phyloP scores from a whole-genome alignment of 30 jellyfish, hydroid and myxozoan species.

The Aurelia sp. region DNA sequence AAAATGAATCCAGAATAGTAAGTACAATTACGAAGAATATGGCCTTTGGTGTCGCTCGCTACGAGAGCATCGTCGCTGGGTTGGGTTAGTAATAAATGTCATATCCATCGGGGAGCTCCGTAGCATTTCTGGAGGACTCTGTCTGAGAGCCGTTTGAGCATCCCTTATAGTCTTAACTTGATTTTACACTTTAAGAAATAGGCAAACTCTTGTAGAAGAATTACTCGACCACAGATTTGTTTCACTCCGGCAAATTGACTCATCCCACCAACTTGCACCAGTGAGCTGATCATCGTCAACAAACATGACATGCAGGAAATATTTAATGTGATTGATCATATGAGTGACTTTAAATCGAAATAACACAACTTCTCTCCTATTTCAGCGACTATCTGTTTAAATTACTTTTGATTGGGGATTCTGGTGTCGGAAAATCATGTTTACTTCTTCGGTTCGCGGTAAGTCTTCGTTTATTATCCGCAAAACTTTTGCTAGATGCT shows the following conservation, averaged over 20 bases:
- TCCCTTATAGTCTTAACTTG: too few species aligned
- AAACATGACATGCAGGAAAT: too few species aligned
- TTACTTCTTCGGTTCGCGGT: conserved; percentile 98
- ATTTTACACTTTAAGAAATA: too few species aligned
- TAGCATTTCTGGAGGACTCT: too few species aligned
- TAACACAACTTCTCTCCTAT: conserved; percentile 2
- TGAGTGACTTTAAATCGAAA: conserved; percentile 4
- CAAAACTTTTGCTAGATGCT: too few species aligned
- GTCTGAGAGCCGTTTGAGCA: too few species aligned
- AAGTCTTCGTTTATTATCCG: conserved; percentile 18
- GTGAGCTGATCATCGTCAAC: too few species aligned
- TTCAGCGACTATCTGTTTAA: conserved; percentile 97
- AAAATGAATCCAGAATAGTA: conserved; percentile 97
- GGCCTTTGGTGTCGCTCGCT: neutral
- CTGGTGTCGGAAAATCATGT: conserved; percentile 99
- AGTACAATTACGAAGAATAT: conserved; percentile 36
- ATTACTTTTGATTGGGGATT: conserved; percentile 97
- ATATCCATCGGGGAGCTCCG: neutral
- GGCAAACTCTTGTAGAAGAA: too few species aligned
- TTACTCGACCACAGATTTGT: too few species aligned
- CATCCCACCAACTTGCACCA: too few species aligned
- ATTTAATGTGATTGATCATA: too few species aligned
- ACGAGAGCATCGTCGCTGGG: conserved; percentile 20
- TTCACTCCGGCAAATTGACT: too few species aligned
- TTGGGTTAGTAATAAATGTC: conserved; percentile 39